A percentile compares a stretch with the other conserved stretches of the same genome.
Evolutionary conservation across 2,888 invertebrate genomes (phyloP).

Genomic region (Acleris sparsana): DNA sequence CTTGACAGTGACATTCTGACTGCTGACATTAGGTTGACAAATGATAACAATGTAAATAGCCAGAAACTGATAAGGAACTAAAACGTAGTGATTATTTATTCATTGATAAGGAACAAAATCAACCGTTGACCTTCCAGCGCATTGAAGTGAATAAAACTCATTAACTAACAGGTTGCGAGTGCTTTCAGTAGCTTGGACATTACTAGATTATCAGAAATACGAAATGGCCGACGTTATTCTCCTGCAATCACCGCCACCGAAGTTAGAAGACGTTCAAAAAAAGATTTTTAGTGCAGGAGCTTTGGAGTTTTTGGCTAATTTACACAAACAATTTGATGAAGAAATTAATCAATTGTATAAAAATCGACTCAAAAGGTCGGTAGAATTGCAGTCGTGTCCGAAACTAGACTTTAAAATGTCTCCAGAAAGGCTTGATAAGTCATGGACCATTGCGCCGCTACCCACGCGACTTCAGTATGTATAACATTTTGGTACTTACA

Average conservation of each 20-base stretch:
- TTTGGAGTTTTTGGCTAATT: constrained; percentile 79
- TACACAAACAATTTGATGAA: constrained; percentile 77
- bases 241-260: constrained; percentile 78
- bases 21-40: not conserved
- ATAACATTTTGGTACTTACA: constrained; percentile 21
- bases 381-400: constrained; percentile 52
- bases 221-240: constrained; percentile 62
- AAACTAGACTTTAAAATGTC: constrained; percentile 71
- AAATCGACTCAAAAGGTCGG: constrained; percentile 64
- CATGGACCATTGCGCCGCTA: constrained; percentile 85
- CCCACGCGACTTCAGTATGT: constrained; percentile 79
- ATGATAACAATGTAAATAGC: not conserved
- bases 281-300: constrained; percentile 83
- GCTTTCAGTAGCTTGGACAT: not conserved
- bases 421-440: constrained; percentile 64
- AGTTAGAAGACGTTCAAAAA: constrained; percentile 80
- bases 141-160: constrained; percentile 17
- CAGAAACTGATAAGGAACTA: constrained; percentile 4
- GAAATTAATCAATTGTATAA: constrained; percentile 75
- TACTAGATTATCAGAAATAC: not conserved
- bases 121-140: constrained; percentile 31
- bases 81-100: too few species aligned
- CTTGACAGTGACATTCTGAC: not conserved
- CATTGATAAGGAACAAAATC: too few species aligned
- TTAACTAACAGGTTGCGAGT: not conserved